Evolutionary conservation across 2,888 invertebrate genomes (phyloP).

Genomic region (Ctenicera cuprea): DNA sequence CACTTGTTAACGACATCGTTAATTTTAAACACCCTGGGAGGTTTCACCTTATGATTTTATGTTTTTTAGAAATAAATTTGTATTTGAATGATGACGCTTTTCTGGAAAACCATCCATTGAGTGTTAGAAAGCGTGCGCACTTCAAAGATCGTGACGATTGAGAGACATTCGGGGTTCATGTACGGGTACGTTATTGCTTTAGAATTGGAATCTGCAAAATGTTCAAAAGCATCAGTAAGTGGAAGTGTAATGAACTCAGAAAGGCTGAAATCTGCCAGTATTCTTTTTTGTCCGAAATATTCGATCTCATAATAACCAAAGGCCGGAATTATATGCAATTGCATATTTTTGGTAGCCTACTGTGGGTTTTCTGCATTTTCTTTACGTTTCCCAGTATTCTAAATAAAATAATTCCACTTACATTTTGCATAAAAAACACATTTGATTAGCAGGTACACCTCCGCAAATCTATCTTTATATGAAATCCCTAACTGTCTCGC

Average conservation of each 20-base stretch:
- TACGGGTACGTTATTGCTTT: constrained; percentile 1
- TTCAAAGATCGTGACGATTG: constrained; percentile 3
- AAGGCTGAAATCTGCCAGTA: no score
- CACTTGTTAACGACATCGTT: constrained; percentile 62
- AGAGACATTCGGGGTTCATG: background rate
- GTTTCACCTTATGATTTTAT: constrained; percentile 55
- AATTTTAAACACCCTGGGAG: constrained; percentile 57
- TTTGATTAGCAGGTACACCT: no score
- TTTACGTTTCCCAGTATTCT: no score
- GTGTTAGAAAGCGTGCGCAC: background rate
- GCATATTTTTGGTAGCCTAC: no score
- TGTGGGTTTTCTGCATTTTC: no score
- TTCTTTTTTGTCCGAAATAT: no score
- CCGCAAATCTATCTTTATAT: no score
- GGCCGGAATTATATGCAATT: no score
- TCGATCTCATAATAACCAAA: no score
- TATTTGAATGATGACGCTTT: constrained; percentile 19
- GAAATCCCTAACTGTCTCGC: no score
- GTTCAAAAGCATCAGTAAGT: background rate
- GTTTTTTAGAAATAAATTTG: constrained; percentile 45
- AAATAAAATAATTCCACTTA: no score
- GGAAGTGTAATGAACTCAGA: background rate
- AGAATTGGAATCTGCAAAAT: background rate
- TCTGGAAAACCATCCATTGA: background rate
- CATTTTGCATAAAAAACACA: no score